A percentile compares a stretch with the other conserved stretches of the same genome.
phyloP scores from a whole-genome alignment of 2,888 invertebrate species.

The Limulus polyphemus region DNA sequence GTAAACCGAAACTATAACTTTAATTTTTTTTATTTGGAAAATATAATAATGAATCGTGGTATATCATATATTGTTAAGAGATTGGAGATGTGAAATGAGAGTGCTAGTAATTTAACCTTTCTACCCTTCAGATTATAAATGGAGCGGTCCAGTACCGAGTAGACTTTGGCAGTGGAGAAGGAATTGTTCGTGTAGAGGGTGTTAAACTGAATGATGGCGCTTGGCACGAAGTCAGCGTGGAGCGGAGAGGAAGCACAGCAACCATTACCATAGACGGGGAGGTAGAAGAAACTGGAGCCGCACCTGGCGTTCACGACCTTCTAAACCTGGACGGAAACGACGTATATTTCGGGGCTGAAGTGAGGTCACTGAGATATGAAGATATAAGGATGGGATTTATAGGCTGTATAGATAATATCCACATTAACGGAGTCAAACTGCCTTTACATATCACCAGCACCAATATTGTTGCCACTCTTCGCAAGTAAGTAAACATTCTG shows the following conservation, averaged over 20 bases:
- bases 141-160: conserved; percentile 79
- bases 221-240: conserved; percentile 65
- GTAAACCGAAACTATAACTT: no score
- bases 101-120: no score
- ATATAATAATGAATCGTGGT: no score
- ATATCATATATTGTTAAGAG: no score
- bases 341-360: conserved; percentile 39
- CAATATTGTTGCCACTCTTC: conserved; percentile 18
- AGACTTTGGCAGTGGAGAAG: conserved; percentile 84
- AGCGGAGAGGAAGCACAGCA: conserved; percentile 65
- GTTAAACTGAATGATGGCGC: conserved; percentile 67
- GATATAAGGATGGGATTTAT: conserved; percentile 73
- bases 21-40: no score
- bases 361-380: conserved; percentile 41
- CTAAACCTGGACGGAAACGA: conserved; percentile 58
- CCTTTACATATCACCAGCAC: conserved; percentile 50
- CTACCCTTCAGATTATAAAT: conserved; percentile 49
- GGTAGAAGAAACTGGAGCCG: conserved; percentile 51
- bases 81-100: no score
- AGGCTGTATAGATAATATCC: conserved; percentile 80
- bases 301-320: conserved; percentile 66
- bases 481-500: conserved; percentile 8
- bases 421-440: conserved; percentile 58
- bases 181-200: conserved; percentile 60
- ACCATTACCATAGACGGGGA: conserved; percentile 64